Evolutionary conservation across 2,113 vertebrate genomes (phyloP).

Genomic region (Corvus moneduloides): DNA sequence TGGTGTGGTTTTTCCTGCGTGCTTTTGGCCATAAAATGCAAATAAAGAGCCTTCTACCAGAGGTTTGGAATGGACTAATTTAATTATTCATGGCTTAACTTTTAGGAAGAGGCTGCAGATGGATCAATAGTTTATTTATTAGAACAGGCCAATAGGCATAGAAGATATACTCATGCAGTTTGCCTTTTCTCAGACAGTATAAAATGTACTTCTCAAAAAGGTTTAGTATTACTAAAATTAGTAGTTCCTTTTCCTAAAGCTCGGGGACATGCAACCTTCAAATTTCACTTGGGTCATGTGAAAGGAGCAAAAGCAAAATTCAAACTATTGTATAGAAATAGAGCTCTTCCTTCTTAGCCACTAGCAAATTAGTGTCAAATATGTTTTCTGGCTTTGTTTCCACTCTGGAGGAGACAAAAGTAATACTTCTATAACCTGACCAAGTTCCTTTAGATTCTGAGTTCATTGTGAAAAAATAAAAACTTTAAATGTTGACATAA

Average conservation of each 20-base stretch:
- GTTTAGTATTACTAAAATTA: constrained; percentile 35
- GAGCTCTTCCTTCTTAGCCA: not conserved
- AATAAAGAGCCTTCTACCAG: not conserved
- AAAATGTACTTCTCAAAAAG: constrained; percentile 26
- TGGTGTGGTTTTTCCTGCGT: not conserved
- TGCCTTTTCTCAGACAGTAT: not conserved
- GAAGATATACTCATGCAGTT: not conserved
- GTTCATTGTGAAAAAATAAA: not conserved
- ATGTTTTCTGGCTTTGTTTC: not conserved
- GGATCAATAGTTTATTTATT: not conserved
- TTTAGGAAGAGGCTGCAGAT: not conserved
- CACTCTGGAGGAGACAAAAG: not conserved
- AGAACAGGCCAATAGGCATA: not conserved
- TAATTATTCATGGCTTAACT: not conserved
- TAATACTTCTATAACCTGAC: not conserved
- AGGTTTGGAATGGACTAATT: not conserved
- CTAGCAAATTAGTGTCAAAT: not conserved
- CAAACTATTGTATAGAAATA: not conserved
- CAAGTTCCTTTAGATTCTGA: not conserved
- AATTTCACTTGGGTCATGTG: not conserved
- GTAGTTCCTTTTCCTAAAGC: constrained; percentile 14
- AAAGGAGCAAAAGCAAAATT: constrained; percentile 3
- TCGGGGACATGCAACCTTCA: not conserved
- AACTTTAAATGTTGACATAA: not conserved
- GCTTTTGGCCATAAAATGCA: not conserved